Percentiles rank a stretch among this genome's conserved stretches.
Conservation (phyloP, 1,140 invertebrate genomes). For the Euura lappo region DNA sequence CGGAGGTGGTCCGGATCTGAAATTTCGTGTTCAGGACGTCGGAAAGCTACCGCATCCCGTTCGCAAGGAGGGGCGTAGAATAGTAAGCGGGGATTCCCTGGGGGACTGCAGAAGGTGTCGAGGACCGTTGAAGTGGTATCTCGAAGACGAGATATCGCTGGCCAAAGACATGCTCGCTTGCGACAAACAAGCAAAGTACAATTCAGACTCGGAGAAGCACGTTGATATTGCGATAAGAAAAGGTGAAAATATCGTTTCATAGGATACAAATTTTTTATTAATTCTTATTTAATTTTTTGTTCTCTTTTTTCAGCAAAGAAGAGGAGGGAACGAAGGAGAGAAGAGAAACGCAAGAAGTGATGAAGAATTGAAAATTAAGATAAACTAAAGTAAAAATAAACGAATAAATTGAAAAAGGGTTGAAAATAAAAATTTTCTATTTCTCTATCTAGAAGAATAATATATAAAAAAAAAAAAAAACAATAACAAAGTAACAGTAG, state of each 20-base stretch:
- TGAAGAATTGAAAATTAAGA: too few species aligned
- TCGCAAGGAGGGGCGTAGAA: background rate
- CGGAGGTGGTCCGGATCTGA: conserved; percentile 36
- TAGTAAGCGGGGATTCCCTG: conserved; percentile 18
- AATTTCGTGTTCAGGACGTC: conserved; percentile 37
- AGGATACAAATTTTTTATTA: too few species aligned
- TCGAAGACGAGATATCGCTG: conserved; percentile 42
- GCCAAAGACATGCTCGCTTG: conserved; percentile 32
- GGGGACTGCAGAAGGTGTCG: conserved; percentile 34
- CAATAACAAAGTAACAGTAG: background rate
- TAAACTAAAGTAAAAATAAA: too few species aligned
- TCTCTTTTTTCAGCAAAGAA: background rate
- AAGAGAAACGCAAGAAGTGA: background rate
- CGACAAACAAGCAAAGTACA: conserved; percentile 22
- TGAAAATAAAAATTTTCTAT: background rate
- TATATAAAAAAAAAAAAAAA: conserved; percentile 8
- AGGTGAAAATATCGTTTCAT: conserved; percentile 8
- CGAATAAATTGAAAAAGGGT: background rate
- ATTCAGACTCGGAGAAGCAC: conserved; percentile 24
- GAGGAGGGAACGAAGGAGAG: background rate
- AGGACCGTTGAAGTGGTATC: conserved; percentile 37
- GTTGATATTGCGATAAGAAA: conserved; percentile 26
- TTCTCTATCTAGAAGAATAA: background rate
- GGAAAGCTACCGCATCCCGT: conserved; percentile 15
- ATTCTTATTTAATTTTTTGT: too few species aligned